Conservation (phyloP, 2,113 vertebrate species). For the Rissa tridactyla region DNA sequence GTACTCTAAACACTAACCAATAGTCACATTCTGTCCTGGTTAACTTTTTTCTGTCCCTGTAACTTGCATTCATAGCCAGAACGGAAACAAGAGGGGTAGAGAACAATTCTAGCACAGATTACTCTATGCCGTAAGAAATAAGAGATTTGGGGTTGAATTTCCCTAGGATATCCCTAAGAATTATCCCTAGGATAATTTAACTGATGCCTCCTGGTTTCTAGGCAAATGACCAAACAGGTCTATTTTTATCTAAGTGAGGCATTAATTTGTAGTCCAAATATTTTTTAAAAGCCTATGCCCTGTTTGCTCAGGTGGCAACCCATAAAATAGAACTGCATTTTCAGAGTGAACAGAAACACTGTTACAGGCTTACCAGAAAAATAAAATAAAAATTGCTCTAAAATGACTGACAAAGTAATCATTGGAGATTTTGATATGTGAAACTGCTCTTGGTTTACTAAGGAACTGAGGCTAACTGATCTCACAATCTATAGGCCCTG, state of each 20-base stretch:
- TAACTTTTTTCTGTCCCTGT: neutral
- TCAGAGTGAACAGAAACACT: neutral
- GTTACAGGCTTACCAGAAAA: neutral
- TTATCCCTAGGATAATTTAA: neutral
- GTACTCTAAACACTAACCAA: neutral
- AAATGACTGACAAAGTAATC: neutral
- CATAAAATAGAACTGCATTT: neutral
- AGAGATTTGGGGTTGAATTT: neutral
- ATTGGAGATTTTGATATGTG: neutral
- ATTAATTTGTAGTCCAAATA: neutral
- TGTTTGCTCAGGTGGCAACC: neutral
- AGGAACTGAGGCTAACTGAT: neutral
- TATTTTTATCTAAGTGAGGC: neutral
- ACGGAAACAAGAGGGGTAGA: neutral
- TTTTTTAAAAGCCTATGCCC: neutral
- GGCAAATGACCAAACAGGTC: neutral
- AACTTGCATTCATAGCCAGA: neutral
- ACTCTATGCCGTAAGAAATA: neutral
- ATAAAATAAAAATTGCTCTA: neutral
- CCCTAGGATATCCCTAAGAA: neutral
- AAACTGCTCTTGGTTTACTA: neutral
- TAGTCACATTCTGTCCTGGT: neutral
- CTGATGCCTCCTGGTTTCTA: neutral
- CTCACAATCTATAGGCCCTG: neutral
- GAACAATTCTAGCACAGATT: neutral